Evolutionary conservation across 2,797 vertebrate species (phyloP).

Genomic region (Pseudotriccus pelzelni): DNA sequence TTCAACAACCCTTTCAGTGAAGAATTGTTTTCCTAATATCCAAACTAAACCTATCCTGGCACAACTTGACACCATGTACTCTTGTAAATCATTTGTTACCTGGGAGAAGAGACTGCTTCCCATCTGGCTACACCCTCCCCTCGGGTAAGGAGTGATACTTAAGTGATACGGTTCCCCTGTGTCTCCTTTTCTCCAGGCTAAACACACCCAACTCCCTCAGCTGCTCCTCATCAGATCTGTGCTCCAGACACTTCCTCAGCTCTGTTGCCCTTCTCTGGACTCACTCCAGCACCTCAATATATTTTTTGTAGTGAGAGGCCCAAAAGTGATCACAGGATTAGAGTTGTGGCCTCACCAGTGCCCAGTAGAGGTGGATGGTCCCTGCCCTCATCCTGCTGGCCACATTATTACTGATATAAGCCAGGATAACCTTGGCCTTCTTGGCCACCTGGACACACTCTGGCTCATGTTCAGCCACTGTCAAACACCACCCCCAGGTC

Average conservation of each 20-base stretch:
- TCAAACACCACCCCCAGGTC: fast-evolving
- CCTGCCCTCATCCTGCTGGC: not conserved
- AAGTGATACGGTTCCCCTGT: too few relatives aligned
- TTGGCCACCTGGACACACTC: not conserved
- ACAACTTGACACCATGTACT: too few relatives aligned
- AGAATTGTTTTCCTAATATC: too few relatives aligned
- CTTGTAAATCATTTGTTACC: too few relatives aligned
- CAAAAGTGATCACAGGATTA: not conserved
- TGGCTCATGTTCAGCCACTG: not conserved
- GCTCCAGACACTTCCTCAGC: not conserved
- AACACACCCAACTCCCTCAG: not conserved
- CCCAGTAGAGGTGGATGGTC: too few relatives aligned
- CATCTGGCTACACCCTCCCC: too few relatives aligned
- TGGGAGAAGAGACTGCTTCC: too few relatives aligned
- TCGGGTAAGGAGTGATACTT: too few relatives aligned
- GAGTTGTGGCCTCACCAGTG: not conserved
- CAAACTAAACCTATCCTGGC: too few relatives aligned
- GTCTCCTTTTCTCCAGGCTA: too few relatives aligned
- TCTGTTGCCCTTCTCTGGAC: not conserved
- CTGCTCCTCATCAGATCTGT: not conserved
- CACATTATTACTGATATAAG: not conserved
- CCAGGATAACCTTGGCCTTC: too few relatives aligned
- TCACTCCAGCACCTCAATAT: not conserved
- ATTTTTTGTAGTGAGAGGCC: not conserved
- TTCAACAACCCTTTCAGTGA: too few relatives aligned